Evolutionary conservation across 2,113 vertebrate genomes (phyloP), one percentile per base, ranked within the genome.

Genomic region (Dolichotis patagonum): DNA sequence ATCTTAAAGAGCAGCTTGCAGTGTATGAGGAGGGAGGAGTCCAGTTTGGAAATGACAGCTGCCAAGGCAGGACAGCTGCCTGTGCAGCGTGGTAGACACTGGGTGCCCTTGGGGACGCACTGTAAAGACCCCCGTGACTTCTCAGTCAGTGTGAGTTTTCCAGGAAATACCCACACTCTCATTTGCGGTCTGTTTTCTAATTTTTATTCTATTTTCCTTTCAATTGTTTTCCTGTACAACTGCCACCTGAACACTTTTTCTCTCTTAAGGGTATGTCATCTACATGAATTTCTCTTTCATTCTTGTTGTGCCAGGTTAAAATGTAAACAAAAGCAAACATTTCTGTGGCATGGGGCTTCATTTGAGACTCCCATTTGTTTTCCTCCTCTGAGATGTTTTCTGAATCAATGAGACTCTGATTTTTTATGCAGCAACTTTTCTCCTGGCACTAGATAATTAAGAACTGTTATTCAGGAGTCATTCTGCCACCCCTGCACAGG

Each of bases 381-480:
- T 63, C 26, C 46, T 52, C 62, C 41, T 71, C 73, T 56, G n/a
- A 86, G 87, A 38, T 80, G 19, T 38, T 90, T 96, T 96, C 71
- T 58, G 69, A 96, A 13, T 71, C 58, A 41, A 0, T 54, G 41
- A 85, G 32, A 46, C 56, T 69, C 4, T 65, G 67, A 75, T 52
- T 91, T 91, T 65, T 65, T 41, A 84, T 19, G 43, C 32, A 43
- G 52, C 10, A 75, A 6, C 20, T 78, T 69, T 88, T 52, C 58
- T 84, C 32, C 46, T 14, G 4, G 8, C 28, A 1, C 30, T 11
- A n/a, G 24, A 73, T 19, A 46, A 24, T 69, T 26, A 43, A 52
- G 82, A 38, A 60, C 16, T 85, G 38, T 78, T 0, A 0, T 32
- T 35, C 17, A 77, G 22, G 56, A 78, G 24, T 22, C 73, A 85